phyloP scores from a whole-genome alignment of 2,797 vertebrate genomes.

The Danio choprae region DNA sequence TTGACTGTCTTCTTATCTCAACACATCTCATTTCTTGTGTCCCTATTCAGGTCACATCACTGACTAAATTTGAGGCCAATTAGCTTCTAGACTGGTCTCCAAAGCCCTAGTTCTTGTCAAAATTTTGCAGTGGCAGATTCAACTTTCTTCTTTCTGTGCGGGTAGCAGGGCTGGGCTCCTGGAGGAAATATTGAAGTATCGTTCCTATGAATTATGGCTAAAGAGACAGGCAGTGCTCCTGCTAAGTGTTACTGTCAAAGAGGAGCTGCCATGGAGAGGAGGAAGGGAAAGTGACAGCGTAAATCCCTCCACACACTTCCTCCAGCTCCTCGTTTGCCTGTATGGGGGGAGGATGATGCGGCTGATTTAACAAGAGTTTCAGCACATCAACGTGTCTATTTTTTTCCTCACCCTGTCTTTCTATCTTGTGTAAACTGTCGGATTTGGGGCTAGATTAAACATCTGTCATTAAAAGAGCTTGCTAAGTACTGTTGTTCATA shows the following conservation, averaged over 20 bases:
- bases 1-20: background rate
- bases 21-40: background rate
- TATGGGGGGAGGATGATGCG: background rate
- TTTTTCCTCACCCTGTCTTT: constrained; percentile 3
- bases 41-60: constrained; percentile 19
- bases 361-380: constrained; percentile 21
- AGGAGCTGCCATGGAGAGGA: constrained; percentile 44
- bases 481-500: constrained; percentile 7
- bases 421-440: background rate
- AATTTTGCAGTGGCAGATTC: constrained; percentile 3
- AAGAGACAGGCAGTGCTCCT: constrained; percentile 42
- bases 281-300: constrained; percentile 51
- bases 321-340: constrained; percentile 26
- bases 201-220: constrained; percentile 45
- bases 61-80: constrained; percentile 13
- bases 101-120: background rate
- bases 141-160: constrained; percentile 39
- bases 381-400: background rate
- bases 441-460: constrained; percentile 17
- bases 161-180: constrained; percentile 30
- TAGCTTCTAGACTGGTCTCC: background rate
- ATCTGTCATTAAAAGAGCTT: constrained; percentile 1
- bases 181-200: constrained; percentile 38
- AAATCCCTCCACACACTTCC: constrained; percentile 52
- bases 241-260: constrained; percentile 50